Evolutionary conservation across 64 coral and sea anemone genomes (phyloP).

Genomic region (Montipora capricornis): DNA sequence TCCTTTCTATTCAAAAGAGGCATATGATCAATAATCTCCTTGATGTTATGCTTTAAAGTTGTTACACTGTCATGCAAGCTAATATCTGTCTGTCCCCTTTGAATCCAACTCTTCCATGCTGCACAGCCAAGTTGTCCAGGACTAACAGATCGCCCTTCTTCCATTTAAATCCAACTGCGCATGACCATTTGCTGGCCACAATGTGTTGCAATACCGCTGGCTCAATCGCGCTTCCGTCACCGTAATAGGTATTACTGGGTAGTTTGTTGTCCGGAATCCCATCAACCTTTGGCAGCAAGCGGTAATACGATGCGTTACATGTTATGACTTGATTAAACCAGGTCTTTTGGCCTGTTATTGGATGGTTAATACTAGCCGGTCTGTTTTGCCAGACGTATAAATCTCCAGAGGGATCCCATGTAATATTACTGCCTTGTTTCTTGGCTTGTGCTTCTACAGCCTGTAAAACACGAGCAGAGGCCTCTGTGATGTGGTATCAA

Average conservation of each 20-base stretch:
- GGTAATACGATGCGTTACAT: not conserved
- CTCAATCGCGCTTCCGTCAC: slow-evolving; percentile 80
- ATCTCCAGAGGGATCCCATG: slow-evolving; percentile 38
- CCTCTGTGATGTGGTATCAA: no score
- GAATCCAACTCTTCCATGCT: slow-evolving; percentile 73
- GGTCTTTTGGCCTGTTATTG: slow-evolving; percentile 23
- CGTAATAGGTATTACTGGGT: slow-evolving; percentile 43
- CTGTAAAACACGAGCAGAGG: not conserved
- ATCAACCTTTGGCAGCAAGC: not conserved
- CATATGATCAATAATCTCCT: no score
- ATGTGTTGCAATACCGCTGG: slow-evolving; percentile 77
- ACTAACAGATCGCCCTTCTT: slow-evolving; percentile 64
- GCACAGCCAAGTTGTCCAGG: slow-evolving; percentile 58
- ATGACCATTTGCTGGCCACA: slow-evolving; percentile 52
- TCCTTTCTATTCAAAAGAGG: no score
- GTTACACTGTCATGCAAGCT: slow-evolving; percentile 8
- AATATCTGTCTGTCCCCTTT: slow-evolving; percentile 71
- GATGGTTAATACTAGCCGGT: slow-evolving; percentile 37
- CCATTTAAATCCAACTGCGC: slow-evolving; percentile 82
- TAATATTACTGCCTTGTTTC: slow-evolving; percentile 38
- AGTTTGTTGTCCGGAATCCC: slow-evolving; percentile 2
- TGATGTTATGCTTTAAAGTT: no score
- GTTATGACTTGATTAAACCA: slow-evolving; percentile 50
- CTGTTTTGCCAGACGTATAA: slow-evolving; percentile 46
- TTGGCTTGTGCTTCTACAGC: slow-evolving; percentile 40